Base-by-base conservation (phyloP, 2,797 vertebrate species). In the Fratercula arctica region DNA sequence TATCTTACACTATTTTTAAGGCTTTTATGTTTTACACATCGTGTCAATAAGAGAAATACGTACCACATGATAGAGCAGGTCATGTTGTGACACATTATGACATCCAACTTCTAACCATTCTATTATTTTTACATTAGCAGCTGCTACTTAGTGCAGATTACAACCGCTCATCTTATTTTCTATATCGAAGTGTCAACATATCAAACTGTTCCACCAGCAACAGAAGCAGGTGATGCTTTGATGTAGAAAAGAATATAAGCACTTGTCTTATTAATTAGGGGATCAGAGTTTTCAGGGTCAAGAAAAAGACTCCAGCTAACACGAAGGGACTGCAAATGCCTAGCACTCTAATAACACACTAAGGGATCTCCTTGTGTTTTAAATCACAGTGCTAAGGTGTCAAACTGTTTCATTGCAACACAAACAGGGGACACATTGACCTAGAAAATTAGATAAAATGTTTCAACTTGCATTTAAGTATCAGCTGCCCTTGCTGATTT, bases 161-260 rank as follows among this genome's bases (percentile, higher is more conserved):
- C 91, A 94, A 93, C 87, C 90, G 76, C 76, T 97, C 95, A 96
- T 95, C 94, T 93, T 91, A 93, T 96, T 96, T 96, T 95, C 94
- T 95, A 1, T 76, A 95, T 93, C 85, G 50, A 89, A 96, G 73
- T 96, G 88, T 96, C 93, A 96, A 96, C 87, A 93, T 69, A 97
- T 86, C 89, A 95, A 78, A 94, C 48, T 56, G 51, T 79, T 95
- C 73, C 66, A 84, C 60, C 88, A 94, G 53, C 85, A 94, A 93
- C 28, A 90, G 63, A 85, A 85, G 64, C 76, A 95, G 80, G 48
- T 87, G 88, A 84, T 0, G 4, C 87, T 94, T 97, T 94, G 77
- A 96, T 96, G 85, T 82, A 70, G 80, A 67, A 86, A 93, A 78
- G 57, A 86, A 84, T 88, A 85, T 48, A 90, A 91, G 66, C 77